Evolutionary conservation across 2,888 invertebrate species (phyloP).

Genomic region (Torymus auratus): DNA sequence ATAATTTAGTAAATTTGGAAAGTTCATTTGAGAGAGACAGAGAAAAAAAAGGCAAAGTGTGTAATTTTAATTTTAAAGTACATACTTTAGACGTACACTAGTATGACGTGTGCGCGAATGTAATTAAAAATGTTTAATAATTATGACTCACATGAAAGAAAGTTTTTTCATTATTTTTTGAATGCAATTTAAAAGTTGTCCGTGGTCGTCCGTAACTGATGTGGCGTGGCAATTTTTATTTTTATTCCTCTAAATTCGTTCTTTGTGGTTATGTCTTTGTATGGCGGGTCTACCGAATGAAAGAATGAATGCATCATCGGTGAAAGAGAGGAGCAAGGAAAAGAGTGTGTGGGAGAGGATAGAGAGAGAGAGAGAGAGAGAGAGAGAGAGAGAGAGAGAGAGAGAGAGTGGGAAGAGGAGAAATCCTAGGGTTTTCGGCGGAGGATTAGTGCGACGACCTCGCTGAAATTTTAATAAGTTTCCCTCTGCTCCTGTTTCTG

Average conservation of each 20-base stretch:
- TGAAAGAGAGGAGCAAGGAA: background rate
- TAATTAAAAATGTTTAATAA: slow-evolving; percentile 50
- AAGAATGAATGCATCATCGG: slow-evolving; percentile 21
- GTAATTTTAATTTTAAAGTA: slow-evolving; percentile 31
- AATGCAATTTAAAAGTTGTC: slow-evolving; percentile 39
- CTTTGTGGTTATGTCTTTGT: slow-evolving; percentile 26
- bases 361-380: background rate
- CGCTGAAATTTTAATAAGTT: slow-evolving; percentile 51
- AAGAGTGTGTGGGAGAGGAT: too few relatives aligned
- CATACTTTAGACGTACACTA: background rate
- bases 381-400: background rate
- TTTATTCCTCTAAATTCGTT: slow-evolving; percentile 7
- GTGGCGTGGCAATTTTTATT: slow-evolving; percentile 28
- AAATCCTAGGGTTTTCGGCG: slow-evolving; percentile 3
- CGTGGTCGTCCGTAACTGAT: background rate
- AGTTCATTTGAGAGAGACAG: slow-evolving; percentile 5
- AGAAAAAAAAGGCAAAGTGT: background rate
- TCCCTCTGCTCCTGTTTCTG: slow-evolving; percentile 21
- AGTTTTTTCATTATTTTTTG: slow-evolving; percentile 38
- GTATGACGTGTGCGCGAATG: too few relatives aligned
- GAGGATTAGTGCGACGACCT: slow-evolving; percentile 43
- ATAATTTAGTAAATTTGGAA: background rate
- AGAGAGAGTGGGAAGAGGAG: background rate
- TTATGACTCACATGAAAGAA: slow-evolving; percentile 9
- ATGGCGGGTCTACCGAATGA: background rate